Evolutionary conservation across 2,888 invertebrate species (phyloP), one percentile per base, ranked within the genome.

Genomic region (Anarsia innoxiella): DNA sequence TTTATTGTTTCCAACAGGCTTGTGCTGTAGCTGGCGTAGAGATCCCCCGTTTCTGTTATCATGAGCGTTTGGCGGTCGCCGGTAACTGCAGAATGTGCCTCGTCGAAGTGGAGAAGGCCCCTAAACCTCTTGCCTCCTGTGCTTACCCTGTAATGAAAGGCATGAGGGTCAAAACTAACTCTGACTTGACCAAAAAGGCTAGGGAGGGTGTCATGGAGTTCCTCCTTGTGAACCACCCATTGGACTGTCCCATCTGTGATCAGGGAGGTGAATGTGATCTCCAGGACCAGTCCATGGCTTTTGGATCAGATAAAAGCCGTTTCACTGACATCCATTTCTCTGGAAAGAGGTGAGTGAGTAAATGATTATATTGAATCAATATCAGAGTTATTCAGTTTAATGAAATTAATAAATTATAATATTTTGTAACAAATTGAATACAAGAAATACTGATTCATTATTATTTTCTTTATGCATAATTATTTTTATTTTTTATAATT

Each of bases 71-170:
- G 39, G 97, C 99, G 3, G 95, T 99, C 16, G 99, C 99, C 48
- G 99, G 99, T 30, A 99, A 99, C 84, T 99, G 99, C 68, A 90
- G 99, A 46, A 99, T 99, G 99, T 99, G 99, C 79, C 87, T 99
- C 15, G 99, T 99, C 0, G 99, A 99, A 82, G 97, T 99, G 8
- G 99, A 99, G 71, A 98, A 96, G 71, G 96, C 97, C 27, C 93
- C 97, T 1, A 97, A 99, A 87, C 99, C 99, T 0, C 95, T 97
- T 0, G 99, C 99, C 5, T 97, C 99, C 0, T 99, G 99, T 76
- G 99, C 99, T 9, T 99, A 99, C 99, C 99, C 99, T 0, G 99
- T 99, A 0, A 97, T 99, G 98, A 99, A 99, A 77, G 99, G 99
- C n/a, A 96, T 96, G 99, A 90, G 94, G 49, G 91, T 99, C 12